Evolutionary conservation across 2,888 invertebrate genomes (phyloP).

Genomic region (Cryptocheilus praepositus): DNA sequence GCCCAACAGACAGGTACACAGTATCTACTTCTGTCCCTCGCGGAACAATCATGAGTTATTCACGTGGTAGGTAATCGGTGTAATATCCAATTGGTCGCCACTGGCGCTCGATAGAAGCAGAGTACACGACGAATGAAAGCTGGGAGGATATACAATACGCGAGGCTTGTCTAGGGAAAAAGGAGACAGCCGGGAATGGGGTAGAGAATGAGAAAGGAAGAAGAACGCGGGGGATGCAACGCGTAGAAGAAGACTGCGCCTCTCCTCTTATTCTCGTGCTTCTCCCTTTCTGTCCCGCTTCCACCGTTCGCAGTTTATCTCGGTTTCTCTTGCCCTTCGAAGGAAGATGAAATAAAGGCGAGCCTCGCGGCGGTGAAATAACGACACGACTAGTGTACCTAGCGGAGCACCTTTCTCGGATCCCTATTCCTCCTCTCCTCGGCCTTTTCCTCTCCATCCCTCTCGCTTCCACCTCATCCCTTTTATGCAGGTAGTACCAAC

Average conservation of each 20-base stretch:
- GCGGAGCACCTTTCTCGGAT: constrained; percentile 55
- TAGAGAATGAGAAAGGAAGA: constrained; percentile 13
- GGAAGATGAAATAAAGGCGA: constrained; percentile 64
- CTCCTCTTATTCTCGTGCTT: constrained; percentile 43
- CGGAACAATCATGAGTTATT: not conserved
- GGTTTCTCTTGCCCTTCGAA: constrained; percentile 32
- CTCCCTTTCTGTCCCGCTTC: constrained; percentile 16
- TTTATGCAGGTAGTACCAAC: constrained; percentile 7
- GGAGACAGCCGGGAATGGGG: constrained; percentile 19
- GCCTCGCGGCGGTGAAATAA: constrained; percentile 71
- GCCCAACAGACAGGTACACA: not conserved
- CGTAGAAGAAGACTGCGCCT: constrained; percentile 17
- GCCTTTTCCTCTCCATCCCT: constrained; percentile 7
- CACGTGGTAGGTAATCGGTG: not conserved
- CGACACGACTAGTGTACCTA: constrained; percentile 65
- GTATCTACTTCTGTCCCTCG: not conserved
- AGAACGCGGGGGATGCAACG: not conserved
- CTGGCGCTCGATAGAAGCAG: not conserved
- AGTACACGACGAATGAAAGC: not conserved
- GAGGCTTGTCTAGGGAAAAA: not conserved
- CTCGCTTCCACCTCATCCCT: constrained; percentile 16
- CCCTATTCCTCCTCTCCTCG: constrained; percentile 22
- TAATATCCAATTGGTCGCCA: too few species aligned
- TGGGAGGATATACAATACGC: too few species aligned
- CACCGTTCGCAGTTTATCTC: constrained; percentile 23